These are phyloP conservation scores for Caranx ignobilis DNA, from an alignment of 2,113 vertebrate genomes.

Conservation along the genomic window DNA sequence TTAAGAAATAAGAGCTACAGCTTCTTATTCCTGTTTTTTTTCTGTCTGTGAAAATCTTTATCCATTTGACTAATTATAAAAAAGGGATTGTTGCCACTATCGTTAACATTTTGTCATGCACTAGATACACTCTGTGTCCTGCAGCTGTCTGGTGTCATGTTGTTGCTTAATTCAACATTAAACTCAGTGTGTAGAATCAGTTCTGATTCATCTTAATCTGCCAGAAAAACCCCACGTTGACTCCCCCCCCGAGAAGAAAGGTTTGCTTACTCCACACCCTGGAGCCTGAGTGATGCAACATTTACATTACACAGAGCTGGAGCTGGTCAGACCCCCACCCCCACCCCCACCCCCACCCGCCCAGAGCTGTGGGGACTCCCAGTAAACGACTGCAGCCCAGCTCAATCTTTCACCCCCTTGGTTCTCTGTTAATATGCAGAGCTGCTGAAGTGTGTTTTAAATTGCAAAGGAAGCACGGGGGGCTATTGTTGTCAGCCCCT, in stretches of 20 bases:
- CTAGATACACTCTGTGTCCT: neutral
- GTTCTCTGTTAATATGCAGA: slow-evolving; percentile 35
- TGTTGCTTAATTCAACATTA: neutral
- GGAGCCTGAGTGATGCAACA: slow-evolving; percentile 14
- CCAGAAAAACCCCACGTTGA: neutral
- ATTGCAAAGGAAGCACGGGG: slow-evolving; percentile 44
- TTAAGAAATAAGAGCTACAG: neutral
- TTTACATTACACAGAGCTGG: slow-evolving; percentile 41
- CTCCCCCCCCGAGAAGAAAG: neutral
- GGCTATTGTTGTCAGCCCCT: slow-evolving; percentile 36
- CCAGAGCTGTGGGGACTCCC: slow-evolving; percentile 27
- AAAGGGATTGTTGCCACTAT: too few species aligned
- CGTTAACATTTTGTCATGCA: neutral
- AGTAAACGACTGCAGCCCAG: neutral
- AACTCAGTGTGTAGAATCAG: neutral
- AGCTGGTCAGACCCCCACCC: slow-evolving; percentile 7
- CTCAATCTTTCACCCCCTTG: slow-evolving; percentile 20
- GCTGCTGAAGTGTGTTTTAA: slow-evolving; percentile 40
- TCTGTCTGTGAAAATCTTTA: neutral
- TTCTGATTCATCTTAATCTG: slow-evolving; percentile 6
- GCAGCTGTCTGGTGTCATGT: neutral
- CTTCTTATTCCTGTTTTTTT: too few species aligned
- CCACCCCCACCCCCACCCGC: neutral
- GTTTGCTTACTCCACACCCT: neutral
- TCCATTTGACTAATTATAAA: too few species aligned